Evolutionary conservation across 2,888 invertebrate genomes (phyloP).

Genomic region (Plemyria rubiginata): DNA sequence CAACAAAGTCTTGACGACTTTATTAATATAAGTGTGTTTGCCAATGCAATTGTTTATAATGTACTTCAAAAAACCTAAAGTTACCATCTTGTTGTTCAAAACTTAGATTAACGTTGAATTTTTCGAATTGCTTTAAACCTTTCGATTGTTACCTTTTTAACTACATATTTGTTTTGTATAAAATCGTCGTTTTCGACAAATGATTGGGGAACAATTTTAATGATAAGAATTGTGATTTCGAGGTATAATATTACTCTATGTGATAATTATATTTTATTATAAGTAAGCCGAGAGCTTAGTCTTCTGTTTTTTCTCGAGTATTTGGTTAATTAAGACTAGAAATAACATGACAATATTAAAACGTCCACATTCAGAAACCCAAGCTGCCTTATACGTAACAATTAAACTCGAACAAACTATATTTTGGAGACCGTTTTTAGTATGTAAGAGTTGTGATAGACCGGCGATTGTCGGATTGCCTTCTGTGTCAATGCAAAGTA

Average conservation of each 20-base stretch:
- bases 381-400: slow-evolving; percentile 62
- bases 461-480: slow-evolving; percentile 60
- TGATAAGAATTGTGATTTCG: slow-evolving; percentile 81
- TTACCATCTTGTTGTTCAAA: slow-evolving; percentile 82
- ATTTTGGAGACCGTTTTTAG: slow-evolving; percentile 57
- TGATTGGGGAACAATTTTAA: slow-evolving; percentile 81
- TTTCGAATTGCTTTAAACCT: slow-evolving; percentile 76
- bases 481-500: slow-evolving; percentile 60
- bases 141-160: slow-evolving; percentile 82
- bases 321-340: slow-evolving; percentile 29
- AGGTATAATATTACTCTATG: slow-evolving; percentile 78
- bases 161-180: slow-evolving; percentile 71
- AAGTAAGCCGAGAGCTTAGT: slow-evolving; percentile 69
- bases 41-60: slow-evolving; percentile 59
- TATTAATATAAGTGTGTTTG: slow-evolving; percentile 30
- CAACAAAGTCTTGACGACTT: slow-evolving; percentile 1
- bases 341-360: slow-evolving; percentile 70
- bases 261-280: slow-evolving; percentile 76
- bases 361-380: slow-evolving; percentile 53
- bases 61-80: slow-evolving; percentile 72
- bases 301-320: slow-evolving; percentile 59
- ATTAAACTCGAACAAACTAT: slow-evolving; percentile 60
- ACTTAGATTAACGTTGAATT: slow-evolving; percentile 66
- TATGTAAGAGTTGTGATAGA: slow-evolving; percentile 68
- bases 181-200: slow-evolving; percentile 65